Evolutionary conservation across 1,140 invertebrate species (phyloP).

Genomic region (Thaumetopoea pityocampa): DNA sequence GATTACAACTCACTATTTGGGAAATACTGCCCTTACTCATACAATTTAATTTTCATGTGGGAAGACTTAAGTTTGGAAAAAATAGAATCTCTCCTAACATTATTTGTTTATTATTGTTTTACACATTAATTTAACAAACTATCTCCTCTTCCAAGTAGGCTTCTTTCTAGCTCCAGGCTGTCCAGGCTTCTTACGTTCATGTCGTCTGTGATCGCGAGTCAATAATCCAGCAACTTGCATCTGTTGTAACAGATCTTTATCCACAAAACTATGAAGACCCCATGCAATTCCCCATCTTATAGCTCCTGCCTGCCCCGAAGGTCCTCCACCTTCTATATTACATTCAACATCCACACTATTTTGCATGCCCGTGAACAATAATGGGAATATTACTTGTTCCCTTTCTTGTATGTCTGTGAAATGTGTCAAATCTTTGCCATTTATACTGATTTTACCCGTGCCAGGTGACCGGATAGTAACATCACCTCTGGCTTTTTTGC

Average conservation of each 20-base stretch:
- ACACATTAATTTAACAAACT: slow-evolving; percentile 61
- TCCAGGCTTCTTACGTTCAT: slow-evolving; percentile 96
- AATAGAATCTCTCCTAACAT: slow-evolving; percentile 3
- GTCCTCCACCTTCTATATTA: slow-evolving; percentile 81
- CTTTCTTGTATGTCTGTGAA: slow-evolving; percentile 82
- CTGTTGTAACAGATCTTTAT: slow-evolving; percentile 84
- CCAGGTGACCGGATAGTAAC: slow-evolving; percentile 85
- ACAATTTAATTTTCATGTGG: background rate
- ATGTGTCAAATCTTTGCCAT: slow-evolving; percentile 86
- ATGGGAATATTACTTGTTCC: slow-evolving; percentile 91
- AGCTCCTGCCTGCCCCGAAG: slow-evolving; percentile 87
- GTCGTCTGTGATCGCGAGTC: slow-evolving; percentile 85
- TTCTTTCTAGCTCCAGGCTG: slow-evolving; percentile 93
- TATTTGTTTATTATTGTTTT: too few relatives aligned
- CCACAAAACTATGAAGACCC: slow-evolving; percentile 88
- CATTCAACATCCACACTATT: slow-evolving; percentile 91
- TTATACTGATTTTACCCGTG: slow-evolving; percentile 88
- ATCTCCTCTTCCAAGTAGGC: slow-evolving; percentile 95
- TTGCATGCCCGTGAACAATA: slow-evolving; percentile 86
- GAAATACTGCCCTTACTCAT: too few relatives aligned
- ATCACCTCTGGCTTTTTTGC: slow-evolving; percentile 82
- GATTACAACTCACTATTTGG: too few relatives aligned
- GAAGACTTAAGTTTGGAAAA: background rate
- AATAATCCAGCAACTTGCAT: slow-evolving; percentile 96
- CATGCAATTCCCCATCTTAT: slow-evolving; percentile 90